Percentiles rank a stretch among this genome's conserved stretches.
Conservation (phyloP, 2,797 vertebrate genomes). For the Protonibea diacanthus region DNA sequence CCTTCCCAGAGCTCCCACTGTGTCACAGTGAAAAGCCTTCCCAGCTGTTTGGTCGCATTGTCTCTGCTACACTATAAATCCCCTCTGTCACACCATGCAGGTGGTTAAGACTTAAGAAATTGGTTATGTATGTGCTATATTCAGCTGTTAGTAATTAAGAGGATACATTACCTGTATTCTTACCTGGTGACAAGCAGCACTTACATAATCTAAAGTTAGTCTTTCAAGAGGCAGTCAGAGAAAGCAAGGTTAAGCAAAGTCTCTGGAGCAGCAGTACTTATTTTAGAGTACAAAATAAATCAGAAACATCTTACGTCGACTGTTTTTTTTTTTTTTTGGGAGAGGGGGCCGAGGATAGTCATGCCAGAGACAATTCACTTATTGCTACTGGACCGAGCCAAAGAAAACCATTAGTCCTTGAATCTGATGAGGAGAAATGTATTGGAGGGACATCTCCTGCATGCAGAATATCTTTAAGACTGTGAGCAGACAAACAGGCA, state of each 20-base stretch:
- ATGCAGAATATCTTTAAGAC: slow-evolving; percentile 27
- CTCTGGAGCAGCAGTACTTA: slow-evolving; percentile 11
- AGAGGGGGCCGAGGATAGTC: neutral
- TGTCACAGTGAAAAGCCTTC: slow-evolving; percentile 30
- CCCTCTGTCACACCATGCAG: slow-evolving; percentile 11
- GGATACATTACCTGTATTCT: neutral
- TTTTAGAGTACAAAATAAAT: slow-evolving; percentile 47
- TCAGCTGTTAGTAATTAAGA: neutral
- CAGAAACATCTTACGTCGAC: slow-evolving; percentile 18
- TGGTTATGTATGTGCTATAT: neutral
- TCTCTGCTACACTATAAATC: slow-evolving; percentile 22
- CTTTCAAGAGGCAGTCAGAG: slow-evolving; percentile 4
- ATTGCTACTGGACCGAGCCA: slow-evolving; percentile 24
- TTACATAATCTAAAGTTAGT: slow-evolving; percentile 7
- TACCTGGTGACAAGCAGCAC: neutral
- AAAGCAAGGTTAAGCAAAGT: slow-evolving; percentile 39
- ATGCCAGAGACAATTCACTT: slow-evolving; percentile 55
- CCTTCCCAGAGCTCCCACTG: slow-evolving; percentile 14
- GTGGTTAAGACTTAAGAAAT: neutral
- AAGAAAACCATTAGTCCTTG: slow-evolving; percentile 38
- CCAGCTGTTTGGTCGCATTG: slow-evolving; percentile 32
- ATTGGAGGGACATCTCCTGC: slow-evolving; percentile 2
- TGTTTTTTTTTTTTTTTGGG: slow-evolving; percentile 4
- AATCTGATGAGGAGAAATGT: slow-evolving; percentile 19
- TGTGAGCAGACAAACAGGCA: neutral